Evolutionary conservation across 2,888 invertebrate genomes (phyloP).

Genomic region (Dromius quadrimaculatus): DNA sequence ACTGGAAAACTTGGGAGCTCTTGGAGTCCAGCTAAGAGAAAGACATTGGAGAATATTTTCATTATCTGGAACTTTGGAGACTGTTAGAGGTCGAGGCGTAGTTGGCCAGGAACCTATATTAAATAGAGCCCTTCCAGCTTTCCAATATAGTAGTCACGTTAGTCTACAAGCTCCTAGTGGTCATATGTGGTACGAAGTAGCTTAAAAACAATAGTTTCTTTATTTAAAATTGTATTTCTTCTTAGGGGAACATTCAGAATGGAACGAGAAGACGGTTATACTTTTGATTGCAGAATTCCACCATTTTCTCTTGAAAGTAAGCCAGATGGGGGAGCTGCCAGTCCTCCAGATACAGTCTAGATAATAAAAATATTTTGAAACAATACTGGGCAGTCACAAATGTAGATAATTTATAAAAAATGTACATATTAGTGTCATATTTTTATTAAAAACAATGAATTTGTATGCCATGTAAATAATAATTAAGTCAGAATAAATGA

Average conservation of each 20-base stretch:
- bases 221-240: conserved; percentile 49
- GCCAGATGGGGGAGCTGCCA: conserved; percentile 74
- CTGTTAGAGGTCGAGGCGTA: conserved; percentile 93
- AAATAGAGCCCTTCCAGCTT: conserved; percentile 89
- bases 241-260: conserved; percentile 94
- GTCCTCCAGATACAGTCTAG: conserved; percentile 59
- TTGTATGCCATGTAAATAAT: conserved; percentile 40
- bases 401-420: no score
- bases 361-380: background rate
- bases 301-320: conserved; percentile 97
- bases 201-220: background rate
- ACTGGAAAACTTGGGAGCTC: conserved; percentile 91
- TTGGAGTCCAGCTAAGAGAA: conserved; percentile 92
- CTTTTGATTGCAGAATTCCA: conserved; percentile 97
- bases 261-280: conserved; percentile 96
- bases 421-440: conserved; percentile 33
- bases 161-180: conserved; percentile 97
- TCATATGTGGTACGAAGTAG: conserved; percentile 86
- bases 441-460: conserved; percentile 3
- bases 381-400: no score
- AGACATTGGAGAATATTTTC: conserved; percentile 99
- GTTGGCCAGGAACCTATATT: conserved; percentile 98
- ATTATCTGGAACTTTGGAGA: conserved; percentile 92
- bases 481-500: conserved; percentile 15
- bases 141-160: conserved; percentile 98